Conservation (phyloP, 2,888 invertebrate genomes). For the Dioctria rufipes region DNA sequence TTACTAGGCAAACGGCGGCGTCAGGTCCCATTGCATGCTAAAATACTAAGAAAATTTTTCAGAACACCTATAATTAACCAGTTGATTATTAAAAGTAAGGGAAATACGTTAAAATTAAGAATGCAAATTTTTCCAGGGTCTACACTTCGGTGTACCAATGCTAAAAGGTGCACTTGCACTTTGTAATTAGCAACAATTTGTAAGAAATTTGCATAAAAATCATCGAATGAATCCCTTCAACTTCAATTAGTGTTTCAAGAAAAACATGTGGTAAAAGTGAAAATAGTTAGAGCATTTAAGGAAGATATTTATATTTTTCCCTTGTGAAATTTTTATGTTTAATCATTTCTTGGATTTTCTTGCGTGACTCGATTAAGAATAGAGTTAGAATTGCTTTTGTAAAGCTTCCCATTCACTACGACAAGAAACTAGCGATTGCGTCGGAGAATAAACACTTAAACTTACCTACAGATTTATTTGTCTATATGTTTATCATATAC, state of each 20-base stretch:
- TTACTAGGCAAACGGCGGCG: conserved; percentile 22
- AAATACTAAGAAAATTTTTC: conserved; percentile 32
- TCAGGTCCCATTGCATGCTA: conserved; percentile 24
- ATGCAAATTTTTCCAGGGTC: conserved; percentile 23
- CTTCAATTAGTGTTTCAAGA: background rate
- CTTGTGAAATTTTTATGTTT: background rate
- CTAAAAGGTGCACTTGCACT: conserved; percentile 22
- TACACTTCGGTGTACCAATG: conserved; percentile 18
- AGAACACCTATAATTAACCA: conserved; percentile 16
- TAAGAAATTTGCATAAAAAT: conserved; percentile 43
- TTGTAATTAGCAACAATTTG: conserved; percentile 47
- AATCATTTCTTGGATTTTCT: background rate
- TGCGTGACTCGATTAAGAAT: no score
- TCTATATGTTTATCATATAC: no score
- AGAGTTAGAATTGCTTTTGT: no score
- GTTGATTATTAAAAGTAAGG: conserved; percentile 16
- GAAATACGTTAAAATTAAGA: conserved; percentile 38
- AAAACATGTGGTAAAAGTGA: background rate
- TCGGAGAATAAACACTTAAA: no score
- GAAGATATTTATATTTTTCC: background rate
- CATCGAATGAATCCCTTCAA: background rate
- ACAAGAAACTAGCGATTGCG: no score
- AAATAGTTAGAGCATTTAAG: background rate
- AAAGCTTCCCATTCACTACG: no score
- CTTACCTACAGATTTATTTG: no score